Percentiles rank a stretch among this genome's conserved stretches.
These are phyloP conservation scores for Sinocyclocheilus rhinocerous DNA, from an alignment of 2,113 vertebrate species.

Conservation along the genomic window DNA sequence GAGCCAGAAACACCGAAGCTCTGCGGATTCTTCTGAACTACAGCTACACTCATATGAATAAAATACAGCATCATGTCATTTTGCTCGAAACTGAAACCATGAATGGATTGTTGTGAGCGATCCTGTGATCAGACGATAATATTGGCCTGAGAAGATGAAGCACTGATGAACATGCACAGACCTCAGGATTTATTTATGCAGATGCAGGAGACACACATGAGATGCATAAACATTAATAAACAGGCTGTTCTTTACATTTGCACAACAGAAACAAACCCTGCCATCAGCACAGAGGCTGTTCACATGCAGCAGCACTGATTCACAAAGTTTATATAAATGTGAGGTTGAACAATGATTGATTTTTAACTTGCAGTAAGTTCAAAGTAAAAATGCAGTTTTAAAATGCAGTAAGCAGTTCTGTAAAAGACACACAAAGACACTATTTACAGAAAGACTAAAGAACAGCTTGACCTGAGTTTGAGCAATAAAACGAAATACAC, in stretches of 20 bases:
- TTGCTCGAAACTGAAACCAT: not conserved
- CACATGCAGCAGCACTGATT: not conserved
- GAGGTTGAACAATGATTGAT: not conserved
- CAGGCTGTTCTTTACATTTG: not conserved
- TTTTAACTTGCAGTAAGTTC: not conserved
- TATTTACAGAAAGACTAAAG: not conserved
- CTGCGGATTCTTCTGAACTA: too few species aligned
- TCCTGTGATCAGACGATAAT: not conserved
- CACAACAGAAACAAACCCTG: not conserved
- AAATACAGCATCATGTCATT: too few species aligned
- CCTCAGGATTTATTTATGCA: slow-evolving; percentile 1
- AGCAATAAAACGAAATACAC: not conserved
- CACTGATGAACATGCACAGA: not conserved
- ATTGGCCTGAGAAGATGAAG: not conserved
- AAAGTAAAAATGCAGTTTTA: not conserved
- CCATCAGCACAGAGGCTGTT: not conserved
- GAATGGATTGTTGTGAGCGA: not conserved
- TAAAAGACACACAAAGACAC: not conserved
- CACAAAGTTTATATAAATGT: not conserved
- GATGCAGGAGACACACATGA: not conserved
- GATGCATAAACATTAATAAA: not conserved
- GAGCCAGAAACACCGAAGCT: too few species aligned
- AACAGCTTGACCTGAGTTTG: not conserved
- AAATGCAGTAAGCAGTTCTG: not conserved
- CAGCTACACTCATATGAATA: too few species aligned